Base-by-base conservation (phyloP, 2,113 vertebrate genomes). In the Lates calcarifer region DNA sequence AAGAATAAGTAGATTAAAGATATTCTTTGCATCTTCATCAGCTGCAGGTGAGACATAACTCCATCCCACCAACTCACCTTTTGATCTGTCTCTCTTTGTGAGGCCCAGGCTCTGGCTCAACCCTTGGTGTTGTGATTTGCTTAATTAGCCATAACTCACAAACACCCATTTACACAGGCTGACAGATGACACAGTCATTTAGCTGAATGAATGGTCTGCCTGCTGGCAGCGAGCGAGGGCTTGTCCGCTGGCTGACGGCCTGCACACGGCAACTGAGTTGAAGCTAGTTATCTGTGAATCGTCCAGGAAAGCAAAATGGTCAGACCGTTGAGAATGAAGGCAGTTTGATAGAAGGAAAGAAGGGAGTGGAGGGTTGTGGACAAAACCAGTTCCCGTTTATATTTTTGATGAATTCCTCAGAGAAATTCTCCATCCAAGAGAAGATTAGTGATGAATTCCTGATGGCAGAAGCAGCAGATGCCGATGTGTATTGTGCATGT, bases 101-200 rank as follows among this genome's bases (percentile, higher is more conserved):
- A 83, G 75, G 74, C 56, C 66, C 15, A 11, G n/a, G 47, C 71
- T 83, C 49, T 90, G 89, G 84, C 90, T 79, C 86, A 62, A 74
- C 68, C 78, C 76, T 79, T 62, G 51, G 43, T 87, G 86, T 88
- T 89, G 85, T 83, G 93, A 93, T 92, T 90, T 81, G 90, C 84
- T 90, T 90, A 92, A 93, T 91, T 91, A 90, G 67, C 89, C 83
- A 81, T 86, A 90, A 89, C 86, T 92, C 77, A 89, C 86, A 90
- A 88, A 90, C 89, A 87, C 14, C 79, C 81, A 82, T 92, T 92
- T 77, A 89, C 77, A 78, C 77, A 64, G 83, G 79, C 86, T 87
- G 90, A 93, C 92, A 85, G 91, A 93, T 88, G 90, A 92, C 89
- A 90, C 87, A 76, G 83, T 85, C 90, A 84, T 87, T 90, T 87